These are phyloP conservation scores for Phrynocephalus versicolor DNA, from an alignment of 2,113 vertebrate genomes.

Conservation along the genomic window DNA sequence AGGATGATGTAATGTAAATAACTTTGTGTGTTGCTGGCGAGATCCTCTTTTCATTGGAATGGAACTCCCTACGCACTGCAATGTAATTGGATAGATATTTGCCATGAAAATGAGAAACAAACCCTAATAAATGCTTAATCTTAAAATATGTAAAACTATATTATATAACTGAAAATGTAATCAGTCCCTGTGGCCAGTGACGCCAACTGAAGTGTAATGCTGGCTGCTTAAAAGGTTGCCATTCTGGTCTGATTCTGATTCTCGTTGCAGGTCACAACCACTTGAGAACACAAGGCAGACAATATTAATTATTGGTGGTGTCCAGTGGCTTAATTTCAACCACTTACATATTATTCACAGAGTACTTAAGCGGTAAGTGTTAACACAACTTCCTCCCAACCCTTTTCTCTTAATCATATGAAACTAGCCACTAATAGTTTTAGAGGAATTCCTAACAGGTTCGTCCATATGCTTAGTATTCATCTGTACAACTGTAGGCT, in stretches of 20 bases:
- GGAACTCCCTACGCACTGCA: not conserved
- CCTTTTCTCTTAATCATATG: not conserved
- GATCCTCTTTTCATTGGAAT: not conserved
- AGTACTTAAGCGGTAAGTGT: constrained; percentile 85
- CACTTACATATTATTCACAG: constrained; percentile 88
- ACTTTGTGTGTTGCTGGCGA: not conserved
- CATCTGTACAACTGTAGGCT: not conserved
- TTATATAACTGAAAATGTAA: constrained; percentile 59
- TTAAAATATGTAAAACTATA: not conserved
- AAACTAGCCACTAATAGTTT: not conserved
- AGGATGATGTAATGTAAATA: not conserved
- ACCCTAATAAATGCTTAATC: constrained; percentile 57
- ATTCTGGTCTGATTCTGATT: constrained; percentile 64
- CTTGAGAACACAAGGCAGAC: constrained; percentile 86
- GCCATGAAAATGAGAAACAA: constrained; percentile 55
- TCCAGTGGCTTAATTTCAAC: constrained; percentile 92
- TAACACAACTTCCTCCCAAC: constrained; percentile 30
- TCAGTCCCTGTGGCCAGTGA: constrained; percentile 51
- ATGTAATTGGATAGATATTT: constrained; percentile 41
- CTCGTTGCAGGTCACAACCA: constrained; percentile 86
- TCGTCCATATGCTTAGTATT: not conserved
- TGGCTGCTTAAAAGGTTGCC: constrained; percentile 68
- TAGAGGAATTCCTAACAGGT: not conserved
- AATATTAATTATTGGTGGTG: constrained; percentile 90
- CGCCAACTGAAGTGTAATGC: constrained; percentile 65